Base-by-base conservation (phyloP, 2,888 invertebrate genomes). In the Drosophila anceps region DNA sequence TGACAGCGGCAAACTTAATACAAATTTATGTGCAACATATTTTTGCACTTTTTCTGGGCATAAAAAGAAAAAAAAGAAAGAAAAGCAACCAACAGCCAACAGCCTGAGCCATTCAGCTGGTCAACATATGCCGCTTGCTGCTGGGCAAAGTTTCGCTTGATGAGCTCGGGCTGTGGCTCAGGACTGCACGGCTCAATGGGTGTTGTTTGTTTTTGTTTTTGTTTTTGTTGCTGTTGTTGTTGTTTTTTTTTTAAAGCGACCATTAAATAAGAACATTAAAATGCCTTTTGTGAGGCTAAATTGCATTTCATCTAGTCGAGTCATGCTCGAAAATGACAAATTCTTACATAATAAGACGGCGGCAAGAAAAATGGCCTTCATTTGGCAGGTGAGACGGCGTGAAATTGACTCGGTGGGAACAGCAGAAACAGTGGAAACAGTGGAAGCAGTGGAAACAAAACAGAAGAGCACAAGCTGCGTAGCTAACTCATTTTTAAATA, bases 401-500 rank as follows among this genome's bases (percentile, higher is more conserved):
- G 84, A 84, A 84, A 84, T 84, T 88, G 89, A 86, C 61, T 75
- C 66, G 37, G 44, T 51, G 55, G 20, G 13, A 55, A 46, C 31
- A 35, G 53, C 24, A 33, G 24, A 24, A 24, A 4, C 24, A 35
- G 53, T 29, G 37, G 29, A 50, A 12, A 50, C 53, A 35, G 53
- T 29, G 37, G 24, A 24, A 24, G 24, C 24, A 35, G 53, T 29
- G 37, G 29, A 50, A 12, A 50, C 53, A 13, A 48, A 57, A 46
- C 24, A 37, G 29, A 46, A 33, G 46, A 15, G 27, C 39, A 51
- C 51, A 75, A 79, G 76, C 86, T 78, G 74, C 73, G 79, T 65
- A 74, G 79, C 89, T 84, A 85, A 88, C 90, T 88, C 91, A 91
- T 91, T 92, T 91, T 91, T 92, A 91, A 91, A 91, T 90, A 91